Percentiles rank a stretch among this genome's conserved stretches.
Evolutionary conservation across 2,888 invertebrate species (phyloP).

Genomic region (Microchrysa polita): DNA sequence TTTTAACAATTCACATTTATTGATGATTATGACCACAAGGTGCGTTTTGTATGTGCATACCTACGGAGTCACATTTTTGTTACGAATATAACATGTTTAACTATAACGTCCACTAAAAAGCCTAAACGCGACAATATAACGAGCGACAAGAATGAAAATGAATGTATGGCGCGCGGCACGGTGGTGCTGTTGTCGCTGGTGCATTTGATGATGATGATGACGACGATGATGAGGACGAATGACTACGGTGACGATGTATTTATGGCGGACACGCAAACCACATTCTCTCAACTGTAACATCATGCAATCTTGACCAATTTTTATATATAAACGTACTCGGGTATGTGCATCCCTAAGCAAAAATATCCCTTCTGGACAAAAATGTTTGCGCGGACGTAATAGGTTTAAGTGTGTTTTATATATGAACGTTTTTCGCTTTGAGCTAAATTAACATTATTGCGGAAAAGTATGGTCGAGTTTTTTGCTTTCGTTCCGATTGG

Average conservation of each 20-base stretch:
- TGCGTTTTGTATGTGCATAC: conserved; percentile 24
- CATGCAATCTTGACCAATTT: conserved; percentile 46
- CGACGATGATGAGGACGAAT: conserved; percentile 22
- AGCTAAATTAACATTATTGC: not conserved
- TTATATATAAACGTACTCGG: too few species aligned
- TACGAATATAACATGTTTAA: too few species aligned
- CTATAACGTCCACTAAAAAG: not conserved
- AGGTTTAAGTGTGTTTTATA: conserved; percentile 10
- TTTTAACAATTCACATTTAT: not conserved
- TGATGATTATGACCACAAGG: conserved; percentile 25
- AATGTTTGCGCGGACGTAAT: too few species aligned
- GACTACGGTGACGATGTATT: conserved; percentile 14
- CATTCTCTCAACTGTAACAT: conserved; percentile 50
- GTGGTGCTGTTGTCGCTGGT: not conserved
- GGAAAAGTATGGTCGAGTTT: not conserved
- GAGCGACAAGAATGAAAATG: too few species aligned
- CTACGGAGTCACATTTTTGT: too few species aligned
- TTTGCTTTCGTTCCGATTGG: not conserved
- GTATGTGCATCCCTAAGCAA: too few species aligned
- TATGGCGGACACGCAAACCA: conserved; percentile 50
- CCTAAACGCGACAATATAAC: too few species aligned
- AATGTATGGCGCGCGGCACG: not conserved
- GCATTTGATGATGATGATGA: too few species aligned
- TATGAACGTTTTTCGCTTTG: not conserved
- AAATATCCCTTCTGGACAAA: conserved; percentile 18